Base-by-base conservation (phyloP, 2,888 invertebrate genomes). In the Metacarcinus magister region DNA sequence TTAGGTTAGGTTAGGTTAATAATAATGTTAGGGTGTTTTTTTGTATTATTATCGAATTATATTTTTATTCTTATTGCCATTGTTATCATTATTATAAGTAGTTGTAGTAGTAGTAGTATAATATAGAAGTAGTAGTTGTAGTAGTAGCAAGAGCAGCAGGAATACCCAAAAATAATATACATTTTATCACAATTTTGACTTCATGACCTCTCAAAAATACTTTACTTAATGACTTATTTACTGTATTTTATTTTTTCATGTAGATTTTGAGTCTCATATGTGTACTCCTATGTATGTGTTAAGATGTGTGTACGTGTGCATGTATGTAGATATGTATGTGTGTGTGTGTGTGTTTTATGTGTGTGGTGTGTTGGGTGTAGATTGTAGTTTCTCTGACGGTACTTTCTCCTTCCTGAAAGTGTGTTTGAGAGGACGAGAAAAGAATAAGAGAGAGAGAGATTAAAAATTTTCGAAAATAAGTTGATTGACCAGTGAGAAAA, bases 111-210 rank as follows among this genome's bases (percentile, higher is more conserved):
- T 60, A 60, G 60, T 60, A 16, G 19, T 60, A 60, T 48, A 48
- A 13, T 48, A 43, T 39, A 92, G 92, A 19, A 46, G n/a, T 89
- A 43, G 89, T 89, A 43, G 89, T 89, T 13, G 89, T 89, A 89
- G 89, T 89, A 43, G 89, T 89, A 16, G 89, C n/a, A n/a, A 28
- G 8, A 43, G 89, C n/a, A 44, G 39, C 7, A 44, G 28, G 19
- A 90, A 1, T n/a, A 90, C 19, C 44, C 13, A 23, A 5, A 67
- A 8, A 1, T 2, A 23, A 23, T 23, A 67, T 23, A 16, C 1
- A 67, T 54, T 54, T 54, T 7, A 54, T 54, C 2, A 7, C 54
- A 54, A 16, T 10, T 54, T 54, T 0, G 54, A 67, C 19, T 1
- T 2, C 7, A n/a, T 67, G 67, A 67, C 67, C n/a, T 67, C 23